A percentile compares a stretch with the other conserved stretches of the same genome.
Evolutionary conservation across 2,888 invertebrate species (phyloP).

Genomic region (Chrysomela aeneicollis): DNA sequence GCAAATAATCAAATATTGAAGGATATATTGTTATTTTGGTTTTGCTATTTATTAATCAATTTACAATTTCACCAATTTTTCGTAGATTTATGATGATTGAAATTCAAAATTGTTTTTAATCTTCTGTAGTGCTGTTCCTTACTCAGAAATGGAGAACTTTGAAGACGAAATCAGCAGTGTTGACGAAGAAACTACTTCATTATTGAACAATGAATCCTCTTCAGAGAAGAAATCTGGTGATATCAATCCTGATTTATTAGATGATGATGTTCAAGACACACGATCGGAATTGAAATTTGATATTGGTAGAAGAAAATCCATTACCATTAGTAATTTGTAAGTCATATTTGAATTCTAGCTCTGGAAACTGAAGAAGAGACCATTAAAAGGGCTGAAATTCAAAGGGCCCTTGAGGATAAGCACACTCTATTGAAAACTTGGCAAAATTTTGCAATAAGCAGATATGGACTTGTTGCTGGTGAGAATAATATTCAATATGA

Average conservation of each 20-base stretch:
- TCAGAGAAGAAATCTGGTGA: constrained; percentile 45
- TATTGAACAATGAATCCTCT: constrained; percentile 46
- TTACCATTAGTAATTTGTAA: constrained; percentile 1
- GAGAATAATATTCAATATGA: constrained; percentile 23
- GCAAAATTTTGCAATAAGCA: constrained; percentile 69
- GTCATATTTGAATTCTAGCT: constrained; percentile 55
- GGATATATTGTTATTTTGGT: too few relatives aligned
- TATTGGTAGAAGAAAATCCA: constrained; percentile 63
- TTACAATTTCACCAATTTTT: neutral
- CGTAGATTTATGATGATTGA: constrained; percentile 18
- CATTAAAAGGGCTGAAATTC: constrained; percentile 68
- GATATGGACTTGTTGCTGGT: constrained; percentile 76
- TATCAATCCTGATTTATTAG: constrained; percentile 36
- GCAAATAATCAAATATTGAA: too few relatives aligned
- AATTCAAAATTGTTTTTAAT: neutral
- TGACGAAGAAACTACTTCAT: constrained; percentile 51
- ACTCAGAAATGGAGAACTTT: constrained; percentile 49
- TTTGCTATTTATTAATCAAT: too few relatives aligned
- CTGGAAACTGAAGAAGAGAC: constrained; percentile 70
- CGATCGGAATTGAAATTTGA: constrained; percentile 72
- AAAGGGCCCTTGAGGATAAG: constrained; percentile 64
- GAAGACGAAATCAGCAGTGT: constrained; percentile 51
- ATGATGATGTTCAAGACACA: constrained; percentile 57
- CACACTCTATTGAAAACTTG: constrained; percentile 65
- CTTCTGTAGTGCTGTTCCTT: neutral